Evolutionary conservation across 2,113 vertebrate species (phyloP).

Genomic region (Naja naja): DNA sequence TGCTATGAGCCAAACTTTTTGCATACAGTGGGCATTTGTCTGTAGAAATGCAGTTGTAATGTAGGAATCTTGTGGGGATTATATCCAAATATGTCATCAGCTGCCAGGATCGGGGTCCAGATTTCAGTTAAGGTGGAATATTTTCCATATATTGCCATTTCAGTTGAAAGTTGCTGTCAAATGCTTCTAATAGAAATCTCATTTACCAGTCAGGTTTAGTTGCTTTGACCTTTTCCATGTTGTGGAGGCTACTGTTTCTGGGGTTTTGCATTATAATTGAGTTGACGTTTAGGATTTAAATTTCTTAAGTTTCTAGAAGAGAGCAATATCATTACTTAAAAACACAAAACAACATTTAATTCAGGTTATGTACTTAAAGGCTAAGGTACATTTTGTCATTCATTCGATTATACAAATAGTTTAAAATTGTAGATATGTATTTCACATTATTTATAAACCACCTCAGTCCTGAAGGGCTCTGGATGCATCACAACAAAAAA

Average conservation of each 20-base stretch:
- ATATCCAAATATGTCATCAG: conserved; percentile 23
- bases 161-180: conserved; percentile 25
- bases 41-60: conserved; percentile 7
- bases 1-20: not conserved
- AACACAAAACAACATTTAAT: not conserved
- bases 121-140: conserved; percentile 14
- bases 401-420: not conserved
- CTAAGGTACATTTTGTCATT: not conserved
- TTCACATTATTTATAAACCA: not conserved
- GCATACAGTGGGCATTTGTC: conserved; percentile 9
- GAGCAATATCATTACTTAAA: not conserved
- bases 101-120: conserved; percentile 22
- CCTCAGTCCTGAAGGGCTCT: not conserved
- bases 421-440: not conserved
- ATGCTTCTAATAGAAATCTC: conserved; percentile 1
- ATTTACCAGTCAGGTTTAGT: not conserved
- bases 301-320: not conserved
- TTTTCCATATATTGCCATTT: conserved; percentile 24
- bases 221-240: conserved; percentile 5
- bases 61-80: conserved; percentile 22
- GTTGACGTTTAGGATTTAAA: not conserved
- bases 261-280: not conserved
- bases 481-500: not conserved
- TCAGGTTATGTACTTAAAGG: not conserved
- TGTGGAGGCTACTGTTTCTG: not conserved